Evolutionary conservation across 35 echinoderm and acorn worm species (phyloP).

Genomic region (Apostichopus californicus): DNA sequence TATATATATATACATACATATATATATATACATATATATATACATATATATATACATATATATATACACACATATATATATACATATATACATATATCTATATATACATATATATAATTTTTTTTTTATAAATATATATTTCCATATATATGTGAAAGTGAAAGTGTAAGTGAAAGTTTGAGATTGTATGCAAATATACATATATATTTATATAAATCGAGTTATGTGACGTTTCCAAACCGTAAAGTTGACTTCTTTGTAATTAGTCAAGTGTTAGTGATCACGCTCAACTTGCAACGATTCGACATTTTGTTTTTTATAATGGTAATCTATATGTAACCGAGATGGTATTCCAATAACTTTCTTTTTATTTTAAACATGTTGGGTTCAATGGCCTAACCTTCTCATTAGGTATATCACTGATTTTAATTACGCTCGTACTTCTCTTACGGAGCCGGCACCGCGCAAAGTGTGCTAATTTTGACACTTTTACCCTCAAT

Average conservation of each 20-base stretch:
- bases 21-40: too few relatives aligned
- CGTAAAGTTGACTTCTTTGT: neutral
- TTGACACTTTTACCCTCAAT: slow-evolving; percentile 61
- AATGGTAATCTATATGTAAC: neutral
- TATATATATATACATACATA: too few relatives aligned
- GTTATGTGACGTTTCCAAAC: too few relatives aligned
- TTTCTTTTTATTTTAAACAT: neutral
- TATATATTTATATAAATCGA: too few relatives aligned
- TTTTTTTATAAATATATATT: too few relatives aligned
- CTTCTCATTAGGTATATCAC: slow-evolving; percentile 52
- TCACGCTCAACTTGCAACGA: slow-evolving; percentile 25
- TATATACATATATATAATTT: too few relatives aligned
- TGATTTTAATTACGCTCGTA: slow-evolving; percentile 55
- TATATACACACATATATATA: too few relatives aligned
- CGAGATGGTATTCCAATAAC: neutral
- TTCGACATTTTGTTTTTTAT: slow-evolving; percentile 3
- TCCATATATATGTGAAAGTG: neutral
- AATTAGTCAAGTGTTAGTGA: slow-evolving; percentile 5
- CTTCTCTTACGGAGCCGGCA: slow-evolving; percentile 39
- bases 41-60: too few relatives aligned
- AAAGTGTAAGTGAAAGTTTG: too few relatives aligned
- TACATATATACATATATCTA: too few relatives aligned
- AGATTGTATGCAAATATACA: too few relatives aligned
- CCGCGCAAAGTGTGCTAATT: slow-evolving; percentile 61
- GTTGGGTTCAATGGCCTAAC: slow-evolving; percentile 58